Evolutionary conservation across 1,140 invertebrate species (phyloP), one percentile per base, ranked within the genome.

Genomic region (Drosophila bocqueti): DNA sequence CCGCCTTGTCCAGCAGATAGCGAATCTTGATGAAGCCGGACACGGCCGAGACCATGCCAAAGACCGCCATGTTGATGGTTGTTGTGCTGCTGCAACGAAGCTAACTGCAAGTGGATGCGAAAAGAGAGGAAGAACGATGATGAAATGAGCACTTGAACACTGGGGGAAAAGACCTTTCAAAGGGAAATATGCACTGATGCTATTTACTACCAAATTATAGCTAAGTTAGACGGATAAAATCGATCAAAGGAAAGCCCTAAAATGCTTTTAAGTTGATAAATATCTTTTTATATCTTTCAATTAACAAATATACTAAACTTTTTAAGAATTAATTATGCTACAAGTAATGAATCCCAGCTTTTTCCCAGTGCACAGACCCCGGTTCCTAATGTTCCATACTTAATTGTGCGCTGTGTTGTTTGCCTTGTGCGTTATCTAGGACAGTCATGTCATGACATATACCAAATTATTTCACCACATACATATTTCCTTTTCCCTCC

Each of bases 21-120:
- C 97, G 96, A 79, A 97, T 96, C 94, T 97, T 97, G 81, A 97
- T 95, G 93, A 97, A 97, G 93, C 96, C 96, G 93, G 96, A 96
- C 64, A 97, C 96, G 67, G 96, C 95, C 81, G 96, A 97, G 49
- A 96, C 95, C 94, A 97, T 94, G 47, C 96, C 96, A 81, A 97
- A 96, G 60, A 97, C 95, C 80, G 96, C 95, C 97, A 97, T 97
- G 93, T 95, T 89, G 57, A 68, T 76, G 66, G 57, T 68, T 69
- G 34, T 57, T 69, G 71, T 80, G 50, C 52, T 64, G 47, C 60
- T 78, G 57, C 73, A 80, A 75, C 76, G 62, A 74, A 65, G 69
- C 76, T 80, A 80, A 80, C 77, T 80, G 77, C 52, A 67, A 79
- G 11, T 16, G 45, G 59, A 63, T 8, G 26, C 15, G 24, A 49